Evolutionary conservation across 1,140 invertebrate genomes (phyloP).

Genomic region (Drosophila nikananu): DNA sequence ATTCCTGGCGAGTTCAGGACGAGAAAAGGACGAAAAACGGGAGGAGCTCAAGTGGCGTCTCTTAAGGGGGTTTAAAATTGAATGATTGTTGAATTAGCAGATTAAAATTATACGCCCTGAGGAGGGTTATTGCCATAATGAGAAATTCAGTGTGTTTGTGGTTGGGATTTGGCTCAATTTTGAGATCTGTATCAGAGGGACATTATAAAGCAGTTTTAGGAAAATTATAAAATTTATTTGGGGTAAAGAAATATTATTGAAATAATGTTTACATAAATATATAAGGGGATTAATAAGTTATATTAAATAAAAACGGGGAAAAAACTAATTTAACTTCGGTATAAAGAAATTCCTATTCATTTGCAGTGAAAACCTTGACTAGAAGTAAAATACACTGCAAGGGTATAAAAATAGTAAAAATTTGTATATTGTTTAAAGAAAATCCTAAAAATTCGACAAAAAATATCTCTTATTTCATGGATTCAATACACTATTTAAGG

Average conservation of each 20-base stretch:
- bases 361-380: too few relatives aligned
- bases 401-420: too few relatives aligned
- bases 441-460: not conserved
- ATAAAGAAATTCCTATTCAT: too few relatives aligned
- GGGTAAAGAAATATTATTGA: not conserved
- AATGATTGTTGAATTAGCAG: conserved; percentile 78
- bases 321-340: too few relatives aligned
- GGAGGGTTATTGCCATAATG: conserved; percentile 11
- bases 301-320: too few relatives aligned
- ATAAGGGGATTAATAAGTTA: too few relatives aligned
- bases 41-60: conserved; percentile 51
- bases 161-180: conserved; percentile 3
- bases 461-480: not conserved
- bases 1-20: conserved; percentile 31
- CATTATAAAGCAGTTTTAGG: not conserved
- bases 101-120: conserved; percentile 63
- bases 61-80: conserved; percentile 68
- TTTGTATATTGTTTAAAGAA: not conserved
- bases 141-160: conserved; percentile 24
- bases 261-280: not conserved
- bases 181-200: not conserved
- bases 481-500: too few relatives aligned
- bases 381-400: too few relatives aligned
- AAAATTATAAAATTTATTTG: not conserved
- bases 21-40: conserved; percentile 20